Base-by-base conservation (phyloP, 2,113 vertebrate species). In the Rhodinocichla rosea region DNA sequence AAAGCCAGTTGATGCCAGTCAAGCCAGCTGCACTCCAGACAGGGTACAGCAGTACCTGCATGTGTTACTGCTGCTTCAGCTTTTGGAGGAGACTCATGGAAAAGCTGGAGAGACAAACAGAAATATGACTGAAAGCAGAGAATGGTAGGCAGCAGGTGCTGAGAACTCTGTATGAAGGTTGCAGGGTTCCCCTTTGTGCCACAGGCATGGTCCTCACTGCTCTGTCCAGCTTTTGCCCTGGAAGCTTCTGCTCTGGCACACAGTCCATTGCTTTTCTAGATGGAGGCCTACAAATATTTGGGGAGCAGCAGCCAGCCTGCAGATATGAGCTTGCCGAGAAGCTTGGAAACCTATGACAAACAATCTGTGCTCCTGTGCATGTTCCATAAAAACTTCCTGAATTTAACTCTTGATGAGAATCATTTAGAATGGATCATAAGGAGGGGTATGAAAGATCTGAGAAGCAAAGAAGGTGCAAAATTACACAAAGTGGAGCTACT, bases 191-290 rank as follows among this genome's bases (percentile, higher is more conserved):
- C 28, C 20, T 65, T 82, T 18, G 40, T 53, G 19, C 12, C 20
- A 9, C 47, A 53, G 39, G 16, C 9, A 10, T 59, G 8, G 17
- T 49, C 17, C 47, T 81, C 0, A 0, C 21, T 70, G 67, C 35
- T 75, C 52, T 70, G 50, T 50, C 45, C 44, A n/a, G 22, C 33
- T 60, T 75, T 52, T 13, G 2, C 35, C 35, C 64, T 28, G 28
- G 32, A 64, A 56, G 6, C 19, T 74, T 47, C 40, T 56, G 30
- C 35, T 49, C 42, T 39, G 33, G 18, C 62, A 13, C 19, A 56
- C 17, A 50, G 5, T 37, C 32, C 16, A 3, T 19, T 71, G 26
- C 24, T 70, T 67, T 84, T 64, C 37, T 22, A n/a, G 22, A 45
- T 47, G 11, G 47, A 59, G 30, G 17, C 16, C 23, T 70, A 37